These are phyloP conservation scores for Gonocerus acuteangulatus DNA, from an alignment of 2,888 invertebrate species.

Conservation along the genomic window DNA sequence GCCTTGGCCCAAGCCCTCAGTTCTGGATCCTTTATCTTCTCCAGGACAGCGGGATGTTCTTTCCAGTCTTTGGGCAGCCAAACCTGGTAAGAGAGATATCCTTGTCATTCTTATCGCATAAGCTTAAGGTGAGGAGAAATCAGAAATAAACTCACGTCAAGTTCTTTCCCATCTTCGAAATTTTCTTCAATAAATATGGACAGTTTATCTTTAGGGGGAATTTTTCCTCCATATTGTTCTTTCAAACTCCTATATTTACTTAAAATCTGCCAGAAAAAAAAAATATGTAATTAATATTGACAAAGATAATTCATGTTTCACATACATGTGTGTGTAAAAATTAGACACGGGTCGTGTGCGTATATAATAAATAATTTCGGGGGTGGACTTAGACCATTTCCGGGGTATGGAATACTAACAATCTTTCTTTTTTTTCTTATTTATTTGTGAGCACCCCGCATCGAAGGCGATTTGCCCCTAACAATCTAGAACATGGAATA, in stretches of 20 bases:
- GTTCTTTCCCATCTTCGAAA: slow-evolving; percentile 45
- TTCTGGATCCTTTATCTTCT: slow-evolving; percentile 44
- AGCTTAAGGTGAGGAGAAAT: not conserved
- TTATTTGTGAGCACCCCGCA: too few relatives aligned
- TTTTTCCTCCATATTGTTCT: slow-evolving; percentile 17
- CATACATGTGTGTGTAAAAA: too few relatives aligned
- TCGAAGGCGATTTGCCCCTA: too few relatives aligned
- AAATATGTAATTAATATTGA: not conserved
- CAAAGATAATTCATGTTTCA: not conserved
- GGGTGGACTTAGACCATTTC: too few relatives aligned
- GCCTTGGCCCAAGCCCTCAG: slow-evolving; percentile 46
- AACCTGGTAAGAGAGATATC: slow-evolving; percentile 26
- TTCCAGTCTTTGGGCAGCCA: slow-evolving; percentile 42
- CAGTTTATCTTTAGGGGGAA: slow-evolving; percentile 27
- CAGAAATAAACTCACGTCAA: slow-evolving; percentile 43
- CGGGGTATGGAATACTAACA: too few relatives aligned
- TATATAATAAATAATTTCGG: too few relatives aligned
- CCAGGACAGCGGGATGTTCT: slow-evolving; percentile 43
- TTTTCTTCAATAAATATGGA: slow-evolving; percentile 50
- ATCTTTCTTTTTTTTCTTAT: too few relatives aligned
- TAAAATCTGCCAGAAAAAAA: slow-evolving; percentile 9
- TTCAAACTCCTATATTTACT: slow-evolving; percentile 28
- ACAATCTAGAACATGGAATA: too few relatives aligned
- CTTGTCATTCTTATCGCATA: too few relatives aligned
- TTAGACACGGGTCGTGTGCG: too few relatives aligned